Percentiles rank a stretch among this genome's conserved stretches.
phyloP scores from a whole-genome alignment of 2,888 invertebrate genomes.

The Chrysopilus asiliformis region DNA sequence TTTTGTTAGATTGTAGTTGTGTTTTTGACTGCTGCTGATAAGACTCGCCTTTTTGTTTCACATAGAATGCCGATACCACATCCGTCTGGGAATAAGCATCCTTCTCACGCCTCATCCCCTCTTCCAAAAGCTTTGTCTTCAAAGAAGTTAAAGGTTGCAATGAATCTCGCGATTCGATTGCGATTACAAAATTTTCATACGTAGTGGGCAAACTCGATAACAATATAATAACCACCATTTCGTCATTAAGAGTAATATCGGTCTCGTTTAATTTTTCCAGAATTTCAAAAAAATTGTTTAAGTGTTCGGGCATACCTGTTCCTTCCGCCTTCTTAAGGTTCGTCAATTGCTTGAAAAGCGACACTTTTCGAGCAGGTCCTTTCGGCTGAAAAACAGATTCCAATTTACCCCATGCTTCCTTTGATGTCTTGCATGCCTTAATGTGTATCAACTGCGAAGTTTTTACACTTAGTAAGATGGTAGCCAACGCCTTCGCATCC shows the following conservation, averaged over 20 bases:
- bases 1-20: no score
- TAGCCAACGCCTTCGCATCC: constrained; percentile 8
- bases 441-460: constrained; percentile 7
- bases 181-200: constrained; percentile 9
- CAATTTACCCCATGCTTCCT: constrained; percentile 5
- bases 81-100: no score
- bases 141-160: constrained; percentile 1
- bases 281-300: no score
- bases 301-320: no score
- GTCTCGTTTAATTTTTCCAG: no score
- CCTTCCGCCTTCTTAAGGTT: no score
- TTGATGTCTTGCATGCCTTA: constrained; percentile 6
- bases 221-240: constrained; percentile 9
- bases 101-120: neutral
- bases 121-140: constrained; percentile 1
- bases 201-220: constrained; percentile 7
- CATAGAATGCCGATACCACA: no score
- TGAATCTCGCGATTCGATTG: constrained; percentile 7
- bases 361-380: constrained; percentile 7
- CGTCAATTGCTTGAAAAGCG: constrained; percentile 7
- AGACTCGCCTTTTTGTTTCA: no score
- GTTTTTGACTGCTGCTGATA: no score
- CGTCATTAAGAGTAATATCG: no score
- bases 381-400: constrained; percentile 6
- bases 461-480: constrained; percentile 6